Evolutionary conservation across 2,888 invertebrate species (phyloP), one percentile per base, ranked within the genome.

Genomic region (Agrotis ipsilon): DNA sequence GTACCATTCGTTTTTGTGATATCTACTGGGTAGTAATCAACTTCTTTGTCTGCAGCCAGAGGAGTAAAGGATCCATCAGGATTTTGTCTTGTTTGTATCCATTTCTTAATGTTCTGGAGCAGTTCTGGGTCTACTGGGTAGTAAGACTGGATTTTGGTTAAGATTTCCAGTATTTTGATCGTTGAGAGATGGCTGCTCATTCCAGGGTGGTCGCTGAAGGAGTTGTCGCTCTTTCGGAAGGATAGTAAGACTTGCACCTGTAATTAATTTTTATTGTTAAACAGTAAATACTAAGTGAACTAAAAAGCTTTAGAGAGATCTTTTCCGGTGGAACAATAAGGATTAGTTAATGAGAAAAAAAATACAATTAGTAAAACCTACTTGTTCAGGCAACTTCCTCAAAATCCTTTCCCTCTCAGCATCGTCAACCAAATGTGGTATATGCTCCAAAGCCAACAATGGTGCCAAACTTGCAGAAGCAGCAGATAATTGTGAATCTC

Each of bases 191-290:
- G 97, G 80, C 97, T 97, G 70, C 96, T 96, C 86, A 97, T 94
- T 83, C 96, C 96, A 75, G 97, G 97, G 75, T 97, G 97, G 70
- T 97, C 97, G 69, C 97, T 97, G 88, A 97, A 97, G 0, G 97
- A 97, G 81, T 97, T 97, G 88, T 97, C 97, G n/a, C 91, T 95
- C 88, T 97, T 97, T 13, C 97, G 95, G 90, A 97, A 97, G 0
- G 97, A 96, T 1, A 97, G 90, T 9, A 97, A 94, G 1, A 96
- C 94, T 93, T 97, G 97, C 2, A 97, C 96, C 97, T 97, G 92
- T 92, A 66, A 59, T 72, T 27, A 27, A 27, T n/a, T 27, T 27
- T 27, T 27, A 27, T 27, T 27, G n/a, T n/a, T n/a, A n/a, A n/a
- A 27, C 4, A 27, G 27, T 27, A 4, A 3, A 27, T 27, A 27